A percentile compares a stretch with the other conserved stretches of the same genome.
Evolutionary conservation across 2,888 invertebrate species (phyloP).

Genomic region (Torymus auratus): DNA sequence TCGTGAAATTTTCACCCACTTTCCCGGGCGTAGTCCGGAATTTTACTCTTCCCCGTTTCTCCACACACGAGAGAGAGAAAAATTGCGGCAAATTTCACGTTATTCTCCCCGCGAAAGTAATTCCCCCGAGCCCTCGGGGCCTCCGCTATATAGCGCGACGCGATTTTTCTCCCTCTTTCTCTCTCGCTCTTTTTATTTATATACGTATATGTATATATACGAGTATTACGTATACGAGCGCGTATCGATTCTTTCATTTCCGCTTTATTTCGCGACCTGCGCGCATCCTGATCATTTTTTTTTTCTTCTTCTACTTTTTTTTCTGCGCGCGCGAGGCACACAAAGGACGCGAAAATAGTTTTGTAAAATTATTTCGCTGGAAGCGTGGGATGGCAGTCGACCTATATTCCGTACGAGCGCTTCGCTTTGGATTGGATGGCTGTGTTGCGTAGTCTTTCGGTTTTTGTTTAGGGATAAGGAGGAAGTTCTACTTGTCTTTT

Average conservation of each 20-base stretch:
- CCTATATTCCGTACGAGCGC: neutral
- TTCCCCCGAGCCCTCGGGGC: neutral
- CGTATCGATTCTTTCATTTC: conserved; percentile 19
- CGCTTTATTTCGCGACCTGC: conserved; percentile 1
- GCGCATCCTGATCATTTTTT: no score
- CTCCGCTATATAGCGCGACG: neutral
- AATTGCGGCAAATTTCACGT: neutral
- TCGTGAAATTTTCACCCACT: no score
- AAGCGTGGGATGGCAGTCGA: neutral
- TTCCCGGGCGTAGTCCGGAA: no score
- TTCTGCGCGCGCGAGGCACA: neutral
- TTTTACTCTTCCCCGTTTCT: neutral
- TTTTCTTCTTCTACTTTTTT: neutral
- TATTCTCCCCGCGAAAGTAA: conserved; percentile 15
- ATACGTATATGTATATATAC: no score
- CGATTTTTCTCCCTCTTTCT: neutral
- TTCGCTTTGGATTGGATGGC: no score
- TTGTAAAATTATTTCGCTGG: neutral
- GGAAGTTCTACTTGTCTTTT: no score
- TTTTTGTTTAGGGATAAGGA: no score
- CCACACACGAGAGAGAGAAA: neutral
- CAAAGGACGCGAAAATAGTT: neutral
- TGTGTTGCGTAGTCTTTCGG: no score
- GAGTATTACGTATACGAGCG: neutral
- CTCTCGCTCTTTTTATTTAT: no score